Percentiles rank a stretch among this genome's conserved stretches.
These are phyloP conservation scores for Drosophila mojavensis DNA, from an alignment of 1,140 invertebrate genomes.

Conservation along the genomic window DNA sequence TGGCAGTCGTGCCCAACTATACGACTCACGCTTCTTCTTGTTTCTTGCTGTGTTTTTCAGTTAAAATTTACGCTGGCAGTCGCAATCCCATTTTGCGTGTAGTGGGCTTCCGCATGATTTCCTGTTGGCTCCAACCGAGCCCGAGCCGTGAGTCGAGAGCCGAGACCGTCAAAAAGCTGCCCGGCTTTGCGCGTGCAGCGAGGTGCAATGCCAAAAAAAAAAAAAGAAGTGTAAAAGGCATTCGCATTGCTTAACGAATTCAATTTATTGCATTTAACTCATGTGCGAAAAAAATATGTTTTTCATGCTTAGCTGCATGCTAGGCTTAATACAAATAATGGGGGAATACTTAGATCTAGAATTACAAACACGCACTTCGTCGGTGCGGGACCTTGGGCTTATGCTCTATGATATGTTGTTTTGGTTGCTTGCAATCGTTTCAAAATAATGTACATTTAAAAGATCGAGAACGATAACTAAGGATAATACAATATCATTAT, in stretches of 20 bases:
- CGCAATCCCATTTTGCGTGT: slow-evolving; percentile 70
- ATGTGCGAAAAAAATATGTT: slow-evolving; percentile 44
- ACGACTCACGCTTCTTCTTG: neutral
- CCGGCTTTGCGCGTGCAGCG: neutral
- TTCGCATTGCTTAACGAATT: slow-evolving; percentile 39
- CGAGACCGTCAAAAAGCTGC: neutral
- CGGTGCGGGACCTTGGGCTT: slow-evolving; percentile 50
- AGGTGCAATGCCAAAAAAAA: slow-evolving; percentile 3
- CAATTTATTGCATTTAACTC: slow-evolving; percentile 68
- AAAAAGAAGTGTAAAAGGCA: slow-evolving; percentile 9
- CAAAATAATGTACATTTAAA: slow-evolving; percentile 63
- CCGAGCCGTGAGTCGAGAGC: neutral
- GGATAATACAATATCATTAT: slow-evolving; percentile 32
- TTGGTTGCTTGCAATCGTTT: slow-evolving; percentile 74
- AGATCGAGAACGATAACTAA: slow-evolving; percentile 50
- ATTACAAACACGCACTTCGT: slow-evolving; percentile 53
- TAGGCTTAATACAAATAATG: slow-evolving; percentile 32
- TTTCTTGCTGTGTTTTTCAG: slow-evolving; percentile 32
- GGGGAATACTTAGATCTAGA: slow-evolving; percentile 36
- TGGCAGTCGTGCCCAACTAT: neutral
- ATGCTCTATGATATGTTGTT: slow-evolving; percentile 63
- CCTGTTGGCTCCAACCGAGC: slow-evolving; percentile 31
- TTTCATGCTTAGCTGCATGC: slow-evolving; percentile 67
- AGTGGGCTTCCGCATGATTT: slow-evolving; percentile 57
- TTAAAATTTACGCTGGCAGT: slow-evolving; percentile 66